Evolutionary conservation across 2,797 vertebrate genomes (phyloP), one percentile per base, ranked within the genome.

Genomic region (Phoxinus dragarum): DNA sequence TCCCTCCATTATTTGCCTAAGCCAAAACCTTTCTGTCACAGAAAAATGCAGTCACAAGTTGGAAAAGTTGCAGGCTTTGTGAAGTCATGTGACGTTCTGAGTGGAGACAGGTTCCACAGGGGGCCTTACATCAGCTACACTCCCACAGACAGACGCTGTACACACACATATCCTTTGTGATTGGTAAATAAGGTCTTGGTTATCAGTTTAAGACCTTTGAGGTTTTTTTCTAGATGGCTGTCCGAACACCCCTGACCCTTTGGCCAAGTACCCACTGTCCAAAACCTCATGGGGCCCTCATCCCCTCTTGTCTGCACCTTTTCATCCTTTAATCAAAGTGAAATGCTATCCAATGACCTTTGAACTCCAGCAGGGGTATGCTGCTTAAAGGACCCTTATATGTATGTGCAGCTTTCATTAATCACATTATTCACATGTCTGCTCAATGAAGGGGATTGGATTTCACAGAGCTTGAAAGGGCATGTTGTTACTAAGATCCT

Each of bases 311-410:
- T 82, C 85, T 54, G 76, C 88, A 79, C 68, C 90, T 88, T 93
- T 93, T 94, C 87, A 91, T 90, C 85, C 88, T 27, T 89, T 93
- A 92, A 92, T 93, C 91, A 88, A 75, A 86, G 86, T 90, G 90
- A 90, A 90, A 93, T 86, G 81, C 89, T 91, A 78, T 88, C 78
- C 68, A 1, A 10, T 86, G 91, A 92, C 91, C 92, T 85, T 17
- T 80, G 76, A 88, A 79, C 86, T 87, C 71, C 74, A 75, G 42
- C 68, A 66, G 44, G 87, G 84, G 71, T 75, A 83, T 52, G 66
- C 68, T n/a, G 44, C 71, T 81, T 85, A 84, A 77, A 90, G 52
- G 77, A 88, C 38, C 78, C 64, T 87, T 59, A 86, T 73, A 78
- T 44, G 23, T 59, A 85, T 80, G 72, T 42, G 52, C 52, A 73